A percentile compares a stretch with the other conserved stretches of the same genome.
phyloP scores from a whole-genome alignment of 2,113 vertebrate species.

The Grallaria varia region DNA sequence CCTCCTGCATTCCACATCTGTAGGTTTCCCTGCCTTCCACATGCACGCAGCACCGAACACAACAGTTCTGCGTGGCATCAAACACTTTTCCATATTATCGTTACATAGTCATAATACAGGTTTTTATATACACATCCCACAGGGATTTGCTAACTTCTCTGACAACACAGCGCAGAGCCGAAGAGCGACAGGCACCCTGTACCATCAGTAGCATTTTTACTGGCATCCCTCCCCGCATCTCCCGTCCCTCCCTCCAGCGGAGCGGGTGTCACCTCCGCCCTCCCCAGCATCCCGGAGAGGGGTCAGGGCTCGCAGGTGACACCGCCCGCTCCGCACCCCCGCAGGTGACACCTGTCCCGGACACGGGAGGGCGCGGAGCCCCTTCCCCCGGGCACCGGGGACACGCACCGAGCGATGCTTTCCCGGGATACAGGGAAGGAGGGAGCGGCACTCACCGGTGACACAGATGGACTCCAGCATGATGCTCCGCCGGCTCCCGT shows the following conservation, averaged over 20 bases:
- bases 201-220: rapidly evolving
- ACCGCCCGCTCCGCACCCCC: rapidly evolving
- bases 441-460: constrained; percentile 72
- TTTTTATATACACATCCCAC: rapidly evolving
- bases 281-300: not conserved
- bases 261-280: not conserved
- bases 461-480: constrained; percentile 81
- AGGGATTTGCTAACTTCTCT: not conserved
- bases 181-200: rapidly evolving
- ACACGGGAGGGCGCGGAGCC: not conserved
- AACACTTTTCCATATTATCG: rapidly evolving
- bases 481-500: not conserved
- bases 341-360: not conserved
- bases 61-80: not conserved
- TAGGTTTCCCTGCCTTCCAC: too few relatives aligned
- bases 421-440: not conserved
- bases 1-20: too few relatives aligned
- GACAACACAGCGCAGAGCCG: not conserved
- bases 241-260: not conserved
- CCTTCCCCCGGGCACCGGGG: not conserved
- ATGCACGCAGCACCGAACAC: rapidly evolving
- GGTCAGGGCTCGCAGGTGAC: not conserved
- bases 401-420: not conserved
- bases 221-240: rapidly evolving
- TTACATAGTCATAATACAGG: rapidly evolving